Evolutionary conservation across 2,888 invertebrate genomes (phyloP).

Genomic region (Caenorhabditis sp.): DNA sequence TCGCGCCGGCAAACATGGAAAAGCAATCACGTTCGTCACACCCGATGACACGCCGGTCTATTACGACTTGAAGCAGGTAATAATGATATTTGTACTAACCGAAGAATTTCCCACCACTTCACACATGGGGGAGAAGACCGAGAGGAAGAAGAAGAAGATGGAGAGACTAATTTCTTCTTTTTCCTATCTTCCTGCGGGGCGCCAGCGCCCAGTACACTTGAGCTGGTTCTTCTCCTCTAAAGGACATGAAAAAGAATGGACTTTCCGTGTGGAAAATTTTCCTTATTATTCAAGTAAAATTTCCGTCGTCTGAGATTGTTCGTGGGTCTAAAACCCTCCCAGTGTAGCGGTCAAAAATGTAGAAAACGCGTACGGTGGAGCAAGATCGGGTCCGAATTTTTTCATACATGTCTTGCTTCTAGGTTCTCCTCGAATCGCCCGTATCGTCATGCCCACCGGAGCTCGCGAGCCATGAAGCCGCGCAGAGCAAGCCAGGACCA

Average conservation of each 20-base stretch:
- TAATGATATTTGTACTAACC: slow-evolving; percentile 14
- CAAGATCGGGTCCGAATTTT: no score
- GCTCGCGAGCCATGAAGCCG: slow-evolving; percentile 98
- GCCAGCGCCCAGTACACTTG: slow-evolving; percentile 43
- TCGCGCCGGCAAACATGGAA: slow-evolving; percentile 97
- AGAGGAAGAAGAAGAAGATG: no score
- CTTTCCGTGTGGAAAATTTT: background rate
- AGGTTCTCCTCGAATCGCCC: slow-evolving; percentile 78
- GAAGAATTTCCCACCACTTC: slow-evolving; percentile 52
- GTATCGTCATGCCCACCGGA: slow-evolving; percentile 86
- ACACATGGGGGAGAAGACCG: slow-evolving; percentile 31
- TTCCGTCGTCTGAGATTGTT: no score
- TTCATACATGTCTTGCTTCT: no score
- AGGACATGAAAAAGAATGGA: slow-evolving; percentile 13
- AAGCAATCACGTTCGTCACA: slow-evolving; percentile 96
- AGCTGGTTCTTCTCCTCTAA: slow-evolving; percentile 50
- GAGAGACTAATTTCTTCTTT: slow-evolving; percentile 46
- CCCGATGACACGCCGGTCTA: slow-evolving; percentile 96
- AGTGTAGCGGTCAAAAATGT: no score
- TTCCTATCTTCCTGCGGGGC: background rate
- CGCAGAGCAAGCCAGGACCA: slow-evolving; percentile 97
- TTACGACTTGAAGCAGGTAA: slow-evolving; percentile 95
- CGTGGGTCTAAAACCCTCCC: no score
- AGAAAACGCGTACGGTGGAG: no score
- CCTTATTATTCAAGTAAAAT: background rate